phyloP scores from a whole-genome alignment of 2,797 vertebrate species.

The Lepilemur ruficaudatus region DNA sequence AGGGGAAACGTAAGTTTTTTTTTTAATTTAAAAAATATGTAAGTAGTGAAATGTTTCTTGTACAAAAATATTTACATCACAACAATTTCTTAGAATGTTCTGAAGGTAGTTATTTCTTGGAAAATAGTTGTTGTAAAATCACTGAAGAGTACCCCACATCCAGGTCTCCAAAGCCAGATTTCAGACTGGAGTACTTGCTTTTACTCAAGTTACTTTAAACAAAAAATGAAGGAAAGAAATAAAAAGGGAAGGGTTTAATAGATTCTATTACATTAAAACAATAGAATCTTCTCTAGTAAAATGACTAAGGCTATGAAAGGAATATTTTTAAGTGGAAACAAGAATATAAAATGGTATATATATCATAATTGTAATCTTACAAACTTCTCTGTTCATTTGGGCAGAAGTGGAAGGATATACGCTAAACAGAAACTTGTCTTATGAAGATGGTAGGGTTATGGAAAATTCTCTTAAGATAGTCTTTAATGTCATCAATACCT shows the following conservation, averaged over 20 bases:
- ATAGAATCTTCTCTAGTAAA: slow-evolving; percentile 18
- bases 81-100: slow-evolving; percentile 12
- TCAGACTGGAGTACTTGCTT: neutral
- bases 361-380: neutral
- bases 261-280: neutral
- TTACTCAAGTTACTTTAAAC: neutral
- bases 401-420: neutral
- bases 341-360: neutral
- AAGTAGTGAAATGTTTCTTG: slow-evolving; percentile 12
- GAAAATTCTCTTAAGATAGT: neutral
- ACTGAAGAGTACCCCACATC: neutral
- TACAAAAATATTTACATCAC: neutral
- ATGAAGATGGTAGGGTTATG: neutral
- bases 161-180: slow-evolving; percentile 24
- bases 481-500: neutral
- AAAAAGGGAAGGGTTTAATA: neutral
- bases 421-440: neutral
- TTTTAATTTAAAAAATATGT: neutral
- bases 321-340: neutral
- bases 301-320: neutral
- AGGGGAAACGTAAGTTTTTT: neutral
- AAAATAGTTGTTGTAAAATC: slow-evolving; percentile 36
- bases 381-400: neutral
- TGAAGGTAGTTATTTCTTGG: slow-evolving; percentile 33
- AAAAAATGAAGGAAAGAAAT: neutral